These are phyloP conservation scores for Beroe forskalii DNA, from an alignment of 37 sponge, comb jelly and placozoan species.

Conservation along the genomic window DNA sequence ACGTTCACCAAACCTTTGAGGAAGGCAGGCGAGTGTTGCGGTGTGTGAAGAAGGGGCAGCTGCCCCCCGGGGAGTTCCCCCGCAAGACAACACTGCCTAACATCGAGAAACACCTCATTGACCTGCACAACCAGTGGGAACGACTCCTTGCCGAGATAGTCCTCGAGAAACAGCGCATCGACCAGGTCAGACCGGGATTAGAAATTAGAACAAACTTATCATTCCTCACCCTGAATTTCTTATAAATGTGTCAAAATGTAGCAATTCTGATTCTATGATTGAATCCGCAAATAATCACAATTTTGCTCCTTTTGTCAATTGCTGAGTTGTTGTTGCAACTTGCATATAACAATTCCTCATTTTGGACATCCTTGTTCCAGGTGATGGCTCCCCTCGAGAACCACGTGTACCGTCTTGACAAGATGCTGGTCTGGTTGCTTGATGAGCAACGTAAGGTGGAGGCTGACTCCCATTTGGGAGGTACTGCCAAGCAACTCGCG, in stretches of 20 bases:
- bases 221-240: no score
- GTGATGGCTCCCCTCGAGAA: constrained; percentile 59
- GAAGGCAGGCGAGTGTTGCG: constrained; percentile 32
- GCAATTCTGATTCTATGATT: no score
- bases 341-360: no score
- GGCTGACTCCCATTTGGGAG: constrained; percentile 34
- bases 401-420: constrained; percentile 33
- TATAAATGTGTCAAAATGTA: no score
- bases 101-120: constrained; percentile 61
- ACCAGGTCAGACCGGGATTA: no score
- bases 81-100: constrained; percentile 54
- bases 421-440: constrained; percentile 34
- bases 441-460: constrained; percentile 50
- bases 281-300: no score
- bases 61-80: constrained; percentile 31
- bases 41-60: constrained; percentile 41
- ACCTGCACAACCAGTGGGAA: constrained; percentile 64
- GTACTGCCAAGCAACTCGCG: constrained; percentile 25
- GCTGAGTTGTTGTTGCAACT: no score
- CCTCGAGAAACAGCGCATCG: constrained; percentile 61
- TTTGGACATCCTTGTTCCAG: background rate
- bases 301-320: no score
- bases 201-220: no score
- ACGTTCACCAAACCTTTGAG: constrained; percentile 63
- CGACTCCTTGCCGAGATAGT: constrained; percentile 60